Conservation (phyloP, 2,113 vertebrate genomes). For the Monopterus albus region DNA sequence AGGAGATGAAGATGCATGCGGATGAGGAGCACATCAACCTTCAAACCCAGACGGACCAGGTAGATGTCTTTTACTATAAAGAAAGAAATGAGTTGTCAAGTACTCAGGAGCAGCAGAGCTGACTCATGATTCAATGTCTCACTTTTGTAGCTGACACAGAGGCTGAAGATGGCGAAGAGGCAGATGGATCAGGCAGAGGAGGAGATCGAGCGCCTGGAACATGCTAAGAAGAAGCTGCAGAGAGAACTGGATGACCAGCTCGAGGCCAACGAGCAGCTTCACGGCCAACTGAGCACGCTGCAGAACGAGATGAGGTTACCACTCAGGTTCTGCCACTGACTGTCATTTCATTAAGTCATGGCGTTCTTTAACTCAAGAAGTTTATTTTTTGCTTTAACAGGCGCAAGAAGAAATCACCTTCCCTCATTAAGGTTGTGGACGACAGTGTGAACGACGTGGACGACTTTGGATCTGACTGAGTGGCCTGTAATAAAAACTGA, state of each 20-base stretch:
- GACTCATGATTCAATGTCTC: conserved; percentile 9
- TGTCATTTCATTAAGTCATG: not conserved
- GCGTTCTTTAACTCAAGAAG: not conserved
- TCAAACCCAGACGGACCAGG: conserved; percentile 94
- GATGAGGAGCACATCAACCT: conserved; percentile 91
- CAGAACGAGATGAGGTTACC: conserved; percentile 89
- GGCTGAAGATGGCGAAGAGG: conserved; percentile 93
- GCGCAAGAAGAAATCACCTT: conserved; percentile 72
- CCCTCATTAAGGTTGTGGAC: conserved; percentile 54
- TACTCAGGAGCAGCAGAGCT: not conserved
- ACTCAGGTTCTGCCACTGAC: not conserved
- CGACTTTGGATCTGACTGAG: conserved; percentile 61
- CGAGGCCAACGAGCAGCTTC: conserved; percentile 91
- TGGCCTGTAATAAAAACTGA: not conserved
- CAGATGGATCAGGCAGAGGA: conserved; percentile 96
- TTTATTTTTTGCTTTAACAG: conserved; percentile 45
- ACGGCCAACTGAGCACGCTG: conserved; percentile 85
- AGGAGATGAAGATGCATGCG: conserved; percentile 93
- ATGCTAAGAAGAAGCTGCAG: conserved; percentile 92
- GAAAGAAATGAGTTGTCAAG: not conserved
- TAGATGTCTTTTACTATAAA: conserved; percentile 1
- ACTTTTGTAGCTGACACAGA: conserved; percentile 87
- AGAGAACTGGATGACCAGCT: conserved; percentile 94
- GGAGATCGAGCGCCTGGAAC: conserved; percentile 95
- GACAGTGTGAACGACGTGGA: conserved; percentile 59